phyloP scores from a whole-genome alignment of 2,888 invertebrate genomes.

The Papilio demoleus region DNA sequence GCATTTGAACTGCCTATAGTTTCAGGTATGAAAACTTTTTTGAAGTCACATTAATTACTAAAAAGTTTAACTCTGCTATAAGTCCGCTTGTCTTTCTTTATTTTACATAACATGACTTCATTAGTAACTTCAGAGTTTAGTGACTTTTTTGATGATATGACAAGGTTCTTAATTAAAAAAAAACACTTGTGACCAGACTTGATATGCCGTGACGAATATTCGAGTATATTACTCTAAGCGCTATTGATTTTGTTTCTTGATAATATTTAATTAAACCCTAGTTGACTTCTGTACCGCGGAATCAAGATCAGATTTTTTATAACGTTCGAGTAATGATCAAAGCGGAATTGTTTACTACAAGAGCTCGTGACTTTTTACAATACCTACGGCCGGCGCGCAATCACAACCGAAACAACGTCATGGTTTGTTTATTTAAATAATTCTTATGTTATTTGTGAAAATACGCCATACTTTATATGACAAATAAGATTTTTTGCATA shows the following conservation, averaged over 20 bases:
- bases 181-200: no score
- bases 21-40: background rate
- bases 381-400: constrained; percentile 15
- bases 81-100: no score
- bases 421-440: constrained; percentile 28
- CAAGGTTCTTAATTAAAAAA: no score
- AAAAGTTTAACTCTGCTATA: no score
- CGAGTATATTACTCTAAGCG: no score
- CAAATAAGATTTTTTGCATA: background rate
- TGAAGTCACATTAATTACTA: background rate
- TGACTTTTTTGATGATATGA: no score
- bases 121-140: no score
- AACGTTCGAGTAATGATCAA: constrained; percentile 16
- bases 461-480: background rate
- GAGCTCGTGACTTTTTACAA: constrained; percentile 37
- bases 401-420: constrained; percentile 25
- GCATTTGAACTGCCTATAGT: background rate
- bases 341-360: constrained; percentile 34
- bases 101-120: no score
- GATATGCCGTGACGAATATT: no score
- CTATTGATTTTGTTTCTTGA: background rate
- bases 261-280: background rate
- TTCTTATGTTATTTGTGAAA: constrained; percentile 12
- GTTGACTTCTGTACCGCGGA: constrained; percentile 17
- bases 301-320: constrained; percentile 17